A percentile compares a stretch with the other conserved stretches of the same genome.
Evolutionary conservation across 2,113 vertebrate genomes (phyloP).

Genomic region (Conger conger): DNA sequence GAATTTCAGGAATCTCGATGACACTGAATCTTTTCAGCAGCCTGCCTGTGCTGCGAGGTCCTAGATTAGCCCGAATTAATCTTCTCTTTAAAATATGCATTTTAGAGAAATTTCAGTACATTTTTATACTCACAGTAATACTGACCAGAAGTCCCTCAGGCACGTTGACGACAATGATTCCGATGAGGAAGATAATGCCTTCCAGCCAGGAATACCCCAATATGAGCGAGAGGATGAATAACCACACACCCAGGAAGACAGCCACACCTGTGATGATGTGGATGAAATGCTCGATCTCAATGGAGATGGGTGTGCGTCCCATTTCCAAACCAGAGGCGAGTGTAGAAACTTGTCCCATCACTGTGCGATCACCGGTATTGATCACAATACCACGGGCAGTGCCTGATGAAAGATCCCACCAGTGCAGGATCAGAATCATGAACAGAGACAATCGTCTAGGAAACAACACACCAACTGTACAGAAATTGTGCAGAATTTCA

Average conservation of each 20-base stretch:
- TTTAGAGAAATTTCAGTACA: background rate
- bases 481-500: too few species aligned
- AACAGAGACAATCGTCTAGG: background rate
- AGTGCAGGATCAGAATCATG: too few species aligned
- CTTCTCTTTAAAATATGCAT: background rate
- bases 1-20: background rate
- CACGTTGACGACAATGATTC: conserved; percentile 79
- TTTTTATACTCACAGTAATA: conserved; percentile 67
- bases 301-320: conserved; percentile 73
- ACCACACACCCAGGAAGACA: conserved; percentile 70
- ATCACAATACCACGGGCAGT: conserved; percentile 75
- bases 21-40: background rate
- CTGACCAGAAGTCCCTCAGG: conserved; percentile 77
- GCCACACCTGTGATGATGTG: conserved; percentile 77
- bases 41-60: background rate
- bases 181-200: conserved; percentile 78
- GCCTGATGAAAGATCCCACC: conserved; percentile 49
- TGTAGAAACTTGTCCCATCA: conserved; percentile 77
- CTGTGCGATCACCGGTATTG: conserved; percentile 71
- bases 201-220: conserved; percentile 73
- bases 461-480: background rate
- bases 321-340: conserved; percentile 75
- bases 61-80: background rate
- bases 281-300: conserved; percentile 77
- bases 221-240: conserved; percentile 73